Evolutionary conservation across 2,113 vertebrate genomes (phyloP), one percentile per base, ranked within the genome.

Genomic region (Notothenia rossii): DNA sequence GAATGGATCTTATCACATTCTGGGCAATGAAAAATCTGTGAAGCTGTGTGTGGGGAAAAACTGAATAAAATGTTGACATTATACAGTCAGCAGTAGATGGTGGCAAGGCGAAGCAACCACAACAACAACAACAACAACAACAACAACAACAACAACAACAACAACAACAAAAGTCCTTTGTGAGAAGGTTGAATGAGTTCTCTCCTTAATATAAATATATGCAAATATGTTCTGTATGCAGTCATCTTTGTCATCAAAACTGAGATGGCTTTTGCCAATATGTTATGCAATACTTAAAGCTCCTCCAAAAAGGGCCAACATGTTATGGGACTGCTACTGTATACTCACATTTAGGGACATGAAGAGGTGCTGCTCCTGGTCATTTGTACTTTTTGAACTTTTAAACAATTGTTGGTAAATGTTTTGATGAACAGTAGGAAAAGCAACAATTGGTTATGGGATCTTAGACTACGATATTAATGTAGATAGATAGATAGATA

Each of bases 401-500:
- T 25, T 2, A 64, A 3, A 11, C 20, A 48, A 9, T 46, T 63
- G 3, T 9, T 46, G 61, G 22, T 10, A 2, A 17, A 53, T 53
- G 11, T 51, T 67, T 53, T 54, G 72, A 54, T 63, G n/a, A 46
- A 63, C 53, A 62, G 6, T 33, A 50, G 40, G 13, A 55, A 61
- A 40, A 48, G 50, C 50, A 75, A 56, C 60, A 55, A 10, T n/a
- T 20, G 4, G 25, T 51, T 33, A 17, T 12, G 2, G 4, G 17
- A 7, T 7, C 36, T 56, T 12, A 6, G 5, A 4, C 43, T 18
- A 29, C 48, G 68, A 73, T 55, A 73, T 67, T 72, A 45, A 75
- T 40, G 75, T 56, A 22, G 66, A 25, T 25, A 69, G 66, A 69
- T 25, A 22, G 66, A 50, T 67, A 67, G 66, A 72, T 66, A 10